These are phyloP conservation scores for Gasterosteus aculeatus DNA, from an alignment of 2,113 vertebrate genomes.

Conservation along the genomic window DNA sequence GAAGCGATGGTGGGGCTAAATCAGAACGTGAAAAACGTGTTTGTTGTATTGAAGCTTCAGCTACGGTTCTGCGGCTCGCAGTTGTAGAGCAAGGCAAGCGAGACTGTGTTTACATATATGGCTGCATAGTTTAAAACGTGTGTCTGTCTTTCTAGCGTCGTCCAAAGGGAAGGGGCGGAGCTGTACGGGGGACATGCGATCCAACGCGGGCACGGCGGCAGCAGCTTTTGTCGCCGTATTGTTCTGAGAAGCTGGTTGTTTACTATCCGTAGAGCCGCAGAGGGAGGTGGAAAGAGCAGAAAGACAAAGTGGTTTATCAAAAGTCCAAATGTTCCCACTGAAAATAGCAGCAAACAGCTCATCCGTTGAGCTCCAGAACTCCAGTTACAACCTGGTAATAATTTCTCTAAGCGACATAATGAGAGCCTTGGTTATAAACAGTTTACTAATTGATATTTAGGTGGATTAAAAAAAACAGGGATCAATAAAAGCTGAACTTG, in stretches of 20 bases:
- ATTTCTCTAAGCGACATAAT: neutral
- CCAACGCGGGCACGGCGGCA: constrained; percentile 17
- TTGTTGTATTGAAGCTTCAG: constrained; percentile 4
- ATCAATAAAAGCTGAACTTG: constrained; percentile 13
- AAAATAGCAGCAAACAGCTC: constrained; percentile 27
- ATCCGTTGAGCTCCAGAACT: constrained; percentile 2
- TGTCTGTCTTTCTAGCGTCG: neutral
- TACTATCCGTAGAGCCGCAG: constrained; percentile 29
- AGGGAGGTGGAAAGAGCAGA: constrained; percentile 41
- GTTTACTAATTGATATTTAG: constrained; percentile 32
- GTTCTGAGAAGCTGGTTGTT: constrained; percentile 15
- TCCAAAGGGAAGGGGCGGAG: neutral
- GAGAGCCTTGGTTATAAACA: constrained; percentile 2
- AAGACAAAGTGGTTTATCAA: constrained; percentile 36
- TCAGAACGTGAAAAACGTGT: neutral
- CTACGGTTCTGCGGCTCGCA: constrained; percentile 17
- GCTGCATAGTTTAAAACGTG: constrained; percentile 42
- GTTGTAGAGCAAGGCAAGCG: constrained; percentile 13
- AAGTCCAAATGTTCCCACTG: constrained; percentile 10
- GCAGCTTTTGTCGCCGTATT: constrained; percentile 18
- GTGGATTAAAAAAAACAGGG: constrained; percentile 12
- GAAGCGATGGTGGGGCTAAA: neutral
- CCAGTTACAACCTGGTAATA: constrained; percentile 17
- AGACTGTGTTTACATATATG: constrained; percentile 14
- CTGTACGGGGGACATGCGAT: constrained; percentile 38